These are phyloP conservation scores for Azemiops feae DNA, from an alignment of 2,113 vertebrate genomes.

Conservation along the genomic window DNA sequence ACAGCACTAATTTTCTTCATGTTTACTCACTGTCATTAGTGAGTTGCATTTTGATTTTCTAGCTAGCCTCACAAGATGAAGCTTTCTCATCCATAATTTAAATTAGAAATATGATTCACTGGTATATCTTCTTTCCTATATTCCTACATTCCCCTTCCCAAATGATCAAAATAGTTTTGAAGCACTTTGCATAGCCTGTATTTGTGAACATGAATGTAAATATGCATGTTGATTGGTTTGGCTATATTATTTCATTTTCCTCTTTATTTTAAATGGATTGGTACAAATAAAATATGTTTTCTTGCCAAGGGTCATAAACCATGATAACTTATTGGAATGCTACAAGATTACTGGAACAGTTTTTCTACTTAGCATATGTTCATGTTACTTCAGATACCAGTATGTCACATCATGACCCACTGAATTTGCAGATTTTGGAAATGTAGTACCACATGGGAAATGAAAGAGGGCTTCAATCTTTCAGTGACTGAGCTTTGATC, in stretches of 20 bases:
- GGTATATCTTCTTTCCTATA: not conserved
- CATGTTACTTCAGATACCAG: not conserved
- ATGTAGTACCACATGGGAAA: not conserved
- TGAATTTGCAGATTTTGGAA: slow-evolving; percentile 18
- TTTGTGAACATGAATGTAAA: slow-evolving; percentile 12
- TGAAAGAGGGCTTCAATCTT: not conserved
- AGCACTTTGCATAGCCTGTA: slow-evolving; percentile 13
- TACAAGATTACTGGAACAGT: not conserved
- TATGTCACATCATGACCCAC: not conserved
- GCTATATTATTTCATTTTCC: slow-evolving; percentile 9
- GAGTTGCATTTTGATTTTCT: not conserved
- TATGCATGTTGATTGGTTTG: slow-evolving; percentile 29
- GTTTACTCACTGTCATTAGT: not conserved
- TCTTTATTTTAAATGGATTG: slow-evolving; percentile 5
- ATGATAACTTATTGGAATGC: slow-evolving; percentile 11
- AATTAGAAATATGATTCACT: not conserved
- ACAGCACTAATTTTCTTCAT: not conserved
- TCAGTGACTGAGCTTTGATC: slow-evolving; percentile 8
- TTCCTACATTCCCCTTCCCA: not conserved
- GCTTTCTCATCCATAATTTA: not conserved
- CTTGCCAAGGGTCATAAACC: slow-evolving; percentile 6
- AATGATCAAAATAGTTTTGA: slow-evolving; percentile 7
- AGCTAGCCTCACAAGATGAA: not conserved
- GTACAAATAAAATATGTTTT: slow-evolving; percentile 11
- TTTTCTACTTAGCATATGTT: slow-evolving; percentile 9